Evolutionary conservation across 92 coral and sea anemone genomes (phyloP).

Genomic region (Porites lobata): DNA sequence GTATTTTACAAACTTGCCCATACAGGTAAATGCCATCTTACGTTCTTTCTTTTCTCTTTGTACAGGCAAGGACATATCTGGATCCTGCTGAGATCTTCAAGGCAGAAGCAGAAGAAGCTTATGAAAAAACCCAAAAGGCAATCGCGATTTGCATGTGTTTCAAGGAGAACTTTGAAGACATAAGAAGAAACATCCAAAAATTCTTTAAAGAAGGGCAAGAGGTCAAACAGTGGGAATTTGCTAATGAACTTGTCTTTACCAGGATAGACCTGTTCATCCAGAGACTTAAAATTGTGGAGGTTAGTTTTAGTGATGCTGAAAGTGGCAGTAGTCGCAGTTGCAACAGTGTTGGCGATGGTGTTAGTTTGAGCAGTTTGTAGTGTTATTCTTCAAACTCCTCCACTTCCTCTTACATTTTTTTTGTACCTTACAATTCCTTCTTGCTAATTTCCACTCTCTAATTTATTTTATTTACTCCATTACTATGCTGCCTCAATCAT

Average conservation of each 20-base stretch:
- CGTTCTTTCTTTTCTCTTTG: background rate
- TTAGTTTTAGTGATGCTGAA: slow-evolving; percentile 8
- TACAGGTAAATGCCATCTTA: background rate
- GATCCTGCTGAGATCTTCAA: slow-evolving; percentile 99
- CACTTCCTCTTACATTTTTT: too few relatives aligned
- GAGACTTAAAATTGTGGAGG: slow-evolving; percentile 93
- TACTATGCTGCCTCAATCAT: background rate
- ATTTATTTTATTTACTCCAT: background rate
- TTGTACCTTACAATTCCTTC: too few relatives aligned
- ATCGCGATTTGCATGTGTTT: slow-evolving; percentile 84
- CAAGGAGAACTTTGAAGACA: slow-evolving; percentile 85
- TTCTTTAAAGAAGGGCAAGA: slow-evolving; percentile 90
- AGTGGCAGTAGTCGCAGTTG: too few relatives aligned
- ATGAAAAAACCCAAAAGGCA: slow-evolving; percentile 88
- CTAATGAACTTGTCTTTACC: slow-evolving; percentile 93
- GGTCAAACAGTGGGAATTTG: slow-evolving; percentile 97
- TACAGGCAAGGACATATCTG: slow-evolving; percentile 90
- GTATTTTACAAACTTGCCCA: background rate
- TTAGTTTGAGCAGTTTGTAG: background rate
- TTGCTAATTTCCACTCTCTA: too few relatives aligned
- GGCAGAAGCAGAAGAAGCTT: slow-evolving; percentile 93
- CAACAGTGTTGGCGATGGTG: too few relatives aligned
- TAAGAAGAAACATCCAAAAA: slow-evolving; percentile 88
- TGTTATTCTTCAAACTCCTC: too few relatives aligned
- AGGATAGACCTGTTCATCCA: slow-evolving; percentile 94